Base-by-base conservation (phyloP, 2,113 vertebrate genomes). In the Emydocephalus ijimae region DNA sequence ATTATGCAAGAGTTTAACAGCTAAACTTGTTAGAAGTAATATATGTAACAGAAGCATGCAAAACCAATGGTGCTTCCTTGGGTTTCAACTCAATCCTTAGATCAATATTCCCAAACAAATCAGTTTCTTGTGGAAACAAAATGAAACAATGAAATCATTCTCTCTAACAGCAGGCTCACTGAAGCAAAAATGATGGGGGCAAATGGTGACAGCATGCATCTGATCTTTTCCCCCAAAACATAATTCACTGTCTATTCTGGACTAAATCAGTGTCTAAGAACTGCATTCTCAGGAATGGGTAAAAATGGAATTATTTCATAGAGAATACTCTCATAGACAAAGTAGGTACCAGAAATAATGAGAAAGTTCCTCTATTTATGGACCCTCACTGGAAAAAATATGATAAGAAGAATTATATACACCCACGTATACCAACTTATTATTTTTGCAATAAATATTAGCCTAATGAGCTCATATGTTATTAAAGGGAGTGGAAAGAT, bases 11-110 rank as follows among this genome's bases (percentile, higher is more conserved):
- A 57, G 90, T 93, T 94, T 95, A 96, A 97, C 96, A 96, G 29
- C 89, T 94, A 94, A 94, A 90, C 93, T 97, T 96, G 94, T 96
- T 97, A 95, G 93, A 96, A 92, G 69, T 90, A 94, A 93, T 94
- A 74, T 54, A 86, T 88, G 23, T 91, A 93, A 64, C 92, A 89
- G 20, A 0, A 34, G 94, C 0, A 1, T 26, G 74, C 3, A n/a
- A 94, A 95, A 89, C 10, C 85, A 94, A 34, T 87, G 29, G 43
- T 64, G 89, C 85, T 89, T 91, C 91, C 91, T 3, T 29, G 85
- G 92, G 21, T 89, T 59, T 81, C 57, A 57, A 87, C 20, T n/a
- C 26, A 88, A 56, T 81, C 5, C 56, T 92, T 9, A 85, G 5
- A 56, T 95, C 59, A 94, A 95, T 96, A 88, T 81, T 92, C 50